Percentiles rank a stretch among this genome's conserved stretches.
These are phyloP conservation scores for Andrena fulva DNA, from an alignment of 2,888 invertebrate species.

Conservation along the genomic window DNA sequence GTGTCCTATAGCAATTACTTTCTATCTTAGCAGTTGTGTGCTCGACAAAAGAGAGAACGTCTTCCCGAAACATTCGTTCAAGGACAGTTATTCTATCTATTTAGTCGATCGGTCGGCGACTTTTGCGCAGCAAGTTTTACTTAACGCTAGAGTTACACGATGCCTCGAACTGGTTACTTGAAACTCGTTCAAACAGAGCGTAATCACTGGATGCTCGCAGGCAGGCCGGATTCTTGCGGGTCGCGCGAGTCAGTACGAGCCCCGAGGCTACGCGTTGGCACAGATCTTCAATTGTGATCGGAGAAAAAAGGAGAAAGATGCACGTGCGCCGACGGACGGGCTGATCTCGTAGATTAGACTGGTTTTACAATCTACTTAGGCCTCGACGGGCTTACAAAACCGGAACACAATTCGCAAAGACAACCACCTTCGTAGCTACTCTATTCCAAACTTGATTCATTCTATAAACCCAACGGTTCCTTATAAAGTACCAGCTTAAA, in stretches of 20 bases:
- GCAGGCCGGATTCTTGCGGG: constrained; percentile 19
- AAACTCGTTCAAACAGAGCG: constrained; percentile 2
- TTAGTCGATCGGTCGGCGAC: background rate
- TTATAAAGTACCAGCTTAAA: too few relatives aligned
- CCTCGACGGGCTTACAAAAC: constrained; percentile 3
- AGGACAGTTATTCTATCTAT: too few relatives aligned
- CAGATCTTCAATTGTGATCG: constrained; percentile 45
- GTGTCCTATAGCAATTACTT: too few relatives aligned
- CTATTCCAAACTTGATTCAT: background rate
- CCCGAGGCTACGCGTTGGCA: constrained; percentile 48
- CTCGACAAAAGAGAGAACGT: too few relatives aligned
- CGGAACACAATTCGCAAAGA: background rate
- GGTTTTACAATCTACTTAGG: constrained; percentile 5
- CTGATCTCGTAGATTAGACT: constrained; percentile 20
- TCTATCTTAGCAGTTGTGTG: too few relatives aligned
- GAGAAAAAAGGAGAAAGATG: constrained; percentile 35
- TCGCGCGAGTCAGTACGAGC: constrained; percentile 27
- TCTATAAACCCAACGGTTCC: background rate
- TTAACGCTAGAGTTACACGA: background rate
- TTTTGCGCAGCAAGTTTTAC: background rate
- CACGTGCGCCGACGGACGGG: constrained; percentile 19
- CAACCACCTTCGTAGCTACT: background rate
- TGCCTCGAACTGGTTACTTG: background rate
- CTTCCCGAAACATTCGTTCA: too few relatives aligned
- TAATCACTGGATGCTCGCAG: background rate